Conservation (phyloP, 2,888 invertebrate genomes). For the Nymphalis polychloros region DNA sequence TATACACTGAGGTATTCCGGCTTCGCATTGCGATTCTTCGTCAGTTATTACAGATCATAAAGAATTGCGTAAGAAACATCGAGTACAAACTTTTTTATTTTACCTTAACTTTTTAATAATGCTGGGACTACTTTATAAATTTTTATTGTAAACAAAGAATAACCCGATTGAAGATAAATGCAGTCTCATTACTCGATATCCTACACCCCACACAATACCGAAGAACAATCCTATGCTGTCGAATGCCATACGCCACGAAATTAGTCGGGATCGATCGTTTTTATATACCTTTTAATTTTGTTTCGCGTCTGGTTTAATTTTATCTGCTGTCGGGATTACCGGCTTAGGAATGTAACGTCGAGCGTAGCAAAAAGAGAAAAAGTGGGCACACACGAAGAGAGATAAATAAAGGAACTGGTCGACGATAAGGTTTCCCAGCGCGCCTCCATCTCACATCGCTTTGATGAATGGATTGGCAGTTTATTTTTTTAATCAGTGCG, state of each 20-base stretch:
- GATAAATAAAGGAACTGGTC: slow-evolving; percentile 79
- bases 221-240: slow-evolving; percentile 52
- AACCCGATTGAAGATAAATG: slow-evolving; percentile 48
- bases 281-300: slow-evolving; percentile 80
- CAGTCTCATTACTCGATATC: slow-evolving; percentile 51
- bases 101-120: slow-evolving; percentile 3
- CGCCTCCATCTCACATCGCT: slow-evolving; percentile 53
- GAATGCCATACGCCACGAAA: slow-evolving; percentile 76
- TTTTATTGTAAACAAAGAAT: slow-evolving; percentile 38
- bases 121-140: slow-evolving; percentile 4
- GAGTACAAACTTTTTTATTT: slow-evolving; percentile 16
- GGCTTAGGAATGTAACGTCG: slow-evolving; percentile 80
- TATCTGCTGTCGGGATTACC: slow-evolving; percentile 80
- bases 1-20: slow-evolving; percentile 58
- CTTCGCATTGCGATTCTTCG: slow-evolving; percentile 42
- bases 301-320: slow-evolving; percentile 82
- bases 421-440: slow-evolving; percentile 71
- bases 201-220: slow-evolving; percentile 51
- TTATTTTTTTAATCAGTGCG: slow-evolving; percentile 56
- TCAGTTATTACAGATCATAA: slow-evolving; percentile 36
- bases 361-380: slow-evolving; percentile 73
- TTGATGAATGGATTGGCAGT: slow-evolving; percentile 73
- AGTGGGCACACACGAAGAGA: slow-evolving; percentile 71
- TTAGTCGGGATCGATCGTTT: slow-evolving; percentile 77
- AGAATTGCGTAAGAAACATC: slow-evolving; percentile 33